Percentiles rank a stretch among this genome's conserved stretches.
These are phyloP conservation scores for Bellardia bayeri DNA, from an alignment of 2,888 invertebrate genomes.

Conservation along the genomic window DNA sequence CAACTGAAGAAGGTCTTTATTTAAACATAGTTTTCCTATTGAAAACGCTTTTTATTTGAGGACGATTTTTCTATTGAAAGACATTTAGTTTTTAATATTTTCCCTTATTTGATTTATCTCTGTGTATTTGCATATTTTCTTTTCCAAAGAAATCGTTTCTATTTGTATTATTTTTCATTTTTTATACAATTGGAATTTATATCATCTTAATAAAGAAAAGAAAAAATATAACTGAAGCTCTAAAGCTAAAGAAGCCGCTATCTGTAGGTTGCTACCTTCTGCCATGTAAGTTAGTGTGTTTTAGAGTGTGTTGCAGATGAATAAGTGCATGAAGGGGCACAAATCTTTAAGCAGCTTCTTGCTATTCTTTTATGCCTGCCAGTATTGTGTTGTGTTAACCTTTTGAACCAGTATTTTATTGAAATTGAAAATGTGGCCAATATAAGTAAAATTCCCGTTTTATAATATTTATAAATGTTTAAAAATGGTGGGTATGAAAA, in stretches of 20 bases:
- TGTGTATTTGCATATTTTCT: background rate
- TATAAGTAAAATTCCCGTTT: background rate
- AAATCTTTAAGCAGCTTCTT: constrained; percentile 1
- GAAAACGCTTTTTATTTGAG: no score
- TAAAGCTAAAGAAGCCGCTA: constrained; percentile 36
- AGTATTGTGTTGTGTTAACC: background rate
- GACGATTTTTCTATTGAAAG: no score
- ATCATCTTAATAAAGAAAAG: constrained; percentile 12
- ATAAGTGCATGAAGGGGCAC: background rate
- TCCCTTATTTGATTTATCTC: background rate
- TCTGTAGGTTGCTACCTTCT: background rate
- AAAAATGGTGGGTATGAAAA: no score
- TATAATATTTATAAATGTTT: no score
- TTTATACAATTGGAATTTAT: constrained; percentile 53
- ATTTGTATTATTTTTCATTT: background rate
- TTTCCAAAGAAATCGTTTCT: background rate
- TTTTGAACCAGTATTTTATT: constrained; percentile 6
- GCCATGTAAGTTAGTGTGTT: background rate
- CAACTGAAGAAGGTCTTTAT: no score
- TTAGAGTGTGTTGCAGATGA: background rate
- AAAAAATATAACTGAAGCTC: constrained; percentile 3
- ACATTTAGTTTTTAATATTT: no score
- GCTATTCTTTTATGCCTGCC: background rate
- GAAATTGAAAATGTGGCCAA: background rate
- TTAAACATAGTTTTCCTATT: no score